Evolutionary conservation across 2,888 invertebrate species (phyloP).

Genomic region (Mycalesis mineus): DNA sequence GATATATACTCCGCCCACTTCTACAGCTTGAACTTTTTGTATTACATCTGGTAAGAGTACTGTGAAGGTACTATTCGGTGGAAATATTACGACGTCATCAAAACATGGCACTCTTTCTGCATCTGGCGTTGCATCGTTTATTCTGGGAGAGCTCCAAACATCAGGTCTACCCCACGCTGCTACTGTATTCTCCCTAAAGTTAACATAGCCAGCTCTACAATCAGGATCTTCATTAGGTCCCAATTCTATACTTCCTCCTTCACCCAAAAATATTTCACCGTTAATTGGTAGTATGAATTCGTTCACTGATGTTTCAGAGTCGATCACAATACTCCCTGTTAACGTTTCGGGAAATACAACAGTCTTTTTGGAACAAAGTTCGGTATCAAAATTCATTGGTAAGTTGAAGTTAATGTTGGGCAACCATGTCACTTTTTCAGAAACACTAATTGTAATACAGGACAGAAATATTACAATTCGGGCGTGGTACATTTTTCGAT

Average conservation of each 20-base stretch:
- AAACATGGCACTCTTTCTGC: constrained; percentile 68
- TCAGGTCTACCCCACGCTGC: constrained; percentile 60
- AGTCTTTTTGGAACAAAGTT: constrained; percentile 61
- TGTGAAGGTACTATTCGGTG: constrained; percentile 44
- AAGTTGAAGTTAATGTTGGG: constrained; percentile 59
- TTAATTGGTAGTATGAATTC: constrained; percentile 59
- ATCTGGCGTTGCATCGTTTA: constrained; percentile 71
- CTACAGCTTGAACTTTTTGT: constrained; percentile 44
- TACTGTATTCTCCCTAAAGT: constrained; percentile 49
- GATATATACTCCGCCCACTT: constrained; percentile 38
- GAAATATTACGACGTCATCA: constrained; percentile 63
- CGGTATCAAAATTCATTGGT: constrained; percentile 53
- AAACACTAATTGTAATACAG: constrained; percentile 37
- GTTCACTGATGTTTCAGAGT: constrained; percentile 42
- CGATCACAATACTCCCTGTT: constrained; percentile 44
- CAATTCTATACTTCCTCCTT: constrained; percentile 44
- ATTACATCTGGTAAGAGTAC: constrained; percentile 45
- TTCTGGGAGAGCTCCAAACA: constrained; percentile 61
- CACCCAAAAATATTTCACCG: constrained; percentile 56
- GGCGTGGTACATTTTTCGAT: constrained; percentile 25
- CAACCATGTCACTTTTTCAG: constrained; percentile 56
- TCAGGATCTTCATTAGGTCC: constrained; percentile 46
- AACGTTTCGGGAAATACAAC: constrained; percentile 58
- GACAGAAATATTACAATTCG: constrained; percentile 26
- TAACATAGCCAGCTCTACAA: constrained; percentile 43